Evolutionary conservation across 2,797 vertebrate genomes (phyloP), one percentile per base, ranked within the genome.

Genomic region (Holocentrus rufus): DNA sequence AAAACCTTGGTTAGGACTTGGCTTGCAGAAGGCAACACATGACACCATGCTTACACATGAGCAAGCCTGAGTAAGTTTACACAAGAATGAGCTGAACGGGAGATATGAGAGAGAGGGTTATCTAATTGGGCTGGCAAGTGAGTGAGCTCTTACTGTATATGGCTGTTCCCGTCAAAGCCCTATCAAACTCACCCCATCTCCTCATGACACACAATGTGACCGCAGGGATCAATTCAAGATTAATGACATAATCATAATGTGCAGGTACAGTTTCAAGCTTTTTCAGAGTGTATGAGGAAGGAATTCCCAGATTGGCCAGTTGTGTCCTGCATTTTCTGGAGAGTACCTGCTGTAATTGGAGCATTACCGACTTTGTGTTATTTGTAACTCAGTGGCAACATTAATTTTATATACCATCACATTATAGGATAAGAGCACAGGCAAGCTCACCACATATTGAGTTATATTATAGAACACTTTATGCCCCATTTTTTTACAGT

Each of bases 171-270:
- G 17, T 80, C 66, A 44, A 56, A 44, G 63, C 70, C 44, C 42
- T 39, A 61, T 80, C 64, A 80, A 85, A 78, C 49, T 62, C 10
- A 72, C 23, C 31, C 22, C 11, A 9, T 13, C n/a, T 34, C 72
- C 52, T 46, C 36, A 47, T 75, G 72, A 71, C 77, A 62, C 65
- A 59, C 72, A 75, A 77, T 74, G 65, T 61, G 66, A 77, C 81
- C 74, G 31, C 72, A 72, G 78, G 67, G 84, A 88, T 85, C 81
- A 83, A 77, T 86, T 86, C 65, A 75, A 72, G 58, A 80, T 71
- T 52, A 72, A 65, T 90, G 90, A 93, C 84, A 89, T 93, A 89
- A 90, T 73, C 71, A 34, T 49, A 72, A 31, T 62, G 79, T 77
- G 73, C 76, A 73, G 67, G 47, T 74, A 42, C 63, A 55, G 62